Evolutionary conservation across 2,797 vertebrate genomes (phyloP), one percentile per base, ranked within the genome.

Genomic region (Parotocinclus haroldoi): DNA sequence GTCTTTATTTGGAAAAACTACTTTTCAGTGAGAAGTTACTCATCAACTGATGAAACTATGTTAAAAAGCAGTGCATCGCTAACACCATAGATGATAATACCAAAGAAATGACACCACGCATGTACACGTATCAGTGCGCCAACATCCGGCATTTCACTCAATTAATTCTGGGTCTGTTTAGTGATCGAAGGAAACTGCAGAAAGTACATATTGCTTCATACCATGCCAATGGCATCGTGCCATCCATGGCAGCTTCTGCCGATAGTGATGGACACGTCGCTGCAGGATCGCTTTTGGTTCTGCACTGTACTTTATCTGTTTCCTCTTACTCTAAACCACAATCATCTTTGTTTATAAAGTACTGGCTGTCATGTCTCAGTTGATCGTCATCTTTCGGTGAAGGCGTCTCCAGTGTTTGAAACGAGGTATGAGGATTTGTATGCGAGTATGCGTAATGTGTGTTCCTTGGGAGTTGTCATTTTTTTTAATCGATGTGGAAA

Each of bases 401-500:
- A 63, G 53, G 27, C 68, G 51, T 56, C 66, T 61, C 39, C 44
- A 19, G 44, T 61, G n/a, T 71, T 52, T 68, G 64, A 58, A 58
- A 38, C 59, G 60, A 69, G 49, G 66, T 67, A 69, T 66, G 37
- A 60, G 61, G 56, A 71, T 71, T 71, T 37, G 62, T 60, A 67
- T 58, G 59, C 69, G 51, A 69, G 74, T 79, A 75, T 76, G 75
- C 58, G 70, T 72, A 78, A 58, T 75, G 55, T 44, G 71, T 79
- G 67, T 76, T 82, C 75, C 78, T 76, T 77, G 71, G 75, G 65
- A 70, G 70, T 79, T 76, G 76, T 76, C 70, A 70, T 73, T 79
- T 82, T n/a, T 81, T 80, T 91, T 91, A 90, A 92, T 91, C 85
- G 90, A 92, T 88, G 89, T 90, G 91, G 87, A 88, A 91, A 80